phyloP scores from a whole-genome alignment of 2,797 vertebrate species.

The Dendrocincla fuliginosa region DNA sequence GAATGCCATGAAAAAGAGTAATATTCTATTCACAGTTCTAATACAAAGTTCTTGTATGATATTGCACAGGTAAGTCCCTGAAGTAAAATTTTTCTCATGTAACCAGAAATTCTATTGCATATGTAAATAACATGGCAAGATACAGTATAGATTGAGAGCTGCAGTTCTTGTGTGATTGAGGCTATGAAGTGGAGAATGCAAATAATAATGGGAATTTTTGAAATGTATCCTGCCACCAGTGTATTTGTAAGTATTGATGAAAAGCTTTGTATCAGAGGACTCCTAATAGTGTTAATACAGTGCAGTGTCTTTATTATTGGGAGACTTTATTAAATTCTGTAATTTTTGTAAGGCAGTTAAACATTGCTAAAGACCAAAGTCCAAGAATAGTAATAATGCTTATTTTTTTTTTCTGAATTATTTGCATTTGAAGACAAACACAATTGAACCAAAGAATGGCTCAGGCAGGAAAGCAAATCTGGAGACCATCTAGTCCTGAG shows the following conservation, averaged over 20 bases:
- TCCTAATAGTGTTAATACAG: neutral
- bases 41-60: neutral
- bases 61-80: neutral
- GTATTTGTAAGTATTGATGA: neutral
- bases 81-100: neutral
- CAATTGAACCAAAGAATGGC: neutral
- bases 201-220: neutral
- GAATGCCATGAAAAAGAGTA: neutral
- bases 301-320: neutral
- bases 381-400: neutral
- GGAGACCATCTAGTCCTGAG: neutral
- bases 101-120: neutral
- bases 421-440: neutral
- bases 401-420: neutral
- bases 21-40: neutral
- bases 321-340: neutral
- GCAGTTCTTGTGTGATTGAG: neutral
- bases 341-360: neutral
- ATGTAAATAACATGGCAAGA: neutral
- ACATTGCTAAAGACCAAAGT: neutral
- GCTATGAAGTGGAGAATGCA: neutral
- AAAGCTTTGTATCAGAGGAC: neutral
- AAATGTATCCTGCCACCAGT: neutral
- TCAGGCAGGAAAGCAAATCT: neutral
- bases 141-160: neutral